A percentile compares a stretch with the other conserved stretches of the same genome.
These are phyloP conservation scores for Apogon talboti DNA, from an alignment of 2,797 vertebrate species.

Conservation along the genomic window DNA sequence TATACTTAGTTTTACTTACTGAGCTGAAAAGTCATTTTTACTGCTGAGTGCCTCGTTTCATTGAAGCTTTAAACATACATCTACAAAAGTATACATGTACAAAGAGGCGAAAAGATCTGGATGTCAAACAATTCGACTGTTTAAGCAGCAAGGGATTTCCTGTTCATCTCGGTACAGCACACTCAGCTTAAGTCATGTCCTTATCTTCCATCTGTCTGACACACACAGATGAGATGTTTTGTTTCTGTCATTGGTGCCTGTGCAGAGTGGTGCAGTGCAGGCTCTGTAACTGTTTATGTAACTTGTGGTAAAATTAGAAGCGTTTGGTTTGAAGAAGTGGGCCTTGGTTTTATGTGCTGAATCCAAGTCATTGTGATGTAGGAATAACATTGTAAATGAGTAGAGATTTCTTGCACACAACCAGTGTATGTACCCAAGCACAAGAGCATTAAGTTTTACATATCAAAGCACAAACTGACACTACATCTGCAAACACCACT, in stretches of 20 bases:
- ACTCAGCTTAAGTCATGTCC: conserved; percentile 1
- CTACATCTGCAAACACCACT: conserved; percentile 55
- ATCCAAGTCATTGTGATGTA: not conserved
- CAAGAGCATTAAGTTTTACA: conserved; percentile 44
- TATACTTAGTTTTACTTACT: too few species aligned
- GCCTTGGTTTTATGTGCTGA: not conserved
- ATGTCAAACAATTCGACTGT: conserved; percentile 37
- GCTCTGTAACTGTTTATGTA: not conserved
- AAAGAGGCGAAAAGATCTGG: conserved; percentile 3
- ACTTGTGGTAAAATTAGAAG: not conserved
- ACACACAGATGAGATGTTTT: conserved; percentile 5
- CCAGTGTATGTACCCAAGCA: conserved; percentile 8
- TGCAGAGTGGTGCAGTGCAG: not conserved
- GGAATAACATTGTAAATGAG: not conserved
- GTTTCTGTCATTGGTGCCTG: conserved; percentile 5
- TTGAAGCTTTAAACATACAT: conserved; percentile 10
- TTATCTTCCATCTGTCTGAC: conserved; percentile 38
- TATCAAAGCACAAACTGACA: conserved; percentile 55
- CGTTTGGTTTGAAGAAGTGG: not conserved
- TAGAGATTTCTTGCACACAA: not conserved
- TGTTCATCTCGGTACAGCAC: conserved; percentile 29
- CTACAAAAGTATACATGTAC: not conserved
- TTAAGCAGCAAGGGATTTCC: conserved; percentile 36
- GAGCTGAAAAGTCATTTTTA: not conserved
- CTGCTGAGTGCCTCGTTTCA: conserved; percentile 2